Evolutionary conservation across 2,888 invertebrate species (phyloP), one percentile per base, ranked within the genome.

Genomic region (Gymnocheta viridis): DNA sequence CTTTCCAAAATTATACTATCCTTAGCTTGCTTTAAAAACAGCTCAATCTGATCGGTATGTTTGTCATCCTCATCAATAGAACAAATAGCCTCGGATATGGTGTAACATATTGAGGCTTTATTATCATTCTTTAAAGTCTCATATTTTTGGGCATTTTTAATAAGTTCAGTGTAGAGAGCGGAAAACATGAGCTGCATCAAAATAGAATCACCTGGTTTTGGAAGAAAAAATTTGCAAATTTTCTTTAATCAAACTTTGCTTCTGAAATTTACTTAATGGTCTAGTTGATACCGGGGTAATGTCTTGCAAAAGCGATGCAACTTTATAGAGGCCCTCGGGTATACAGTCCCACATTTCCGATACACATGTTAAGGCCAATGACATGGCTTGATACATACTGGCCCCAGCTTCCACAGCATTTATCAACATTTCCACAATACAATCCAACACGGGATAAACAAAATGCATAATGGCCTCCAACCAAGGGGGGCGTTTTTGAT

Each of bases 351-450:
- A 93, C 14, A 95, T 93, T 87, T 96, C 94, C 1, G 94, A 93
- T 83, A 96, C 93, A 88, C 95, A 95, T 0, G 94, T 94, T 24
- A 96, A 91, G 19, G 95, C 94, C 80, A 96, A 92, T 0, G 95
- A 95, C 95, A 96, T 96, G 14, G 96, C 94, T 92, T 96, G 96
- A 90, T 96, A 96, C 94, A 96, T 96, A 85, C 95, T 96, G 19
- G 96, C 96, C 0, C 96, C 96, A 7, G 94, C 94, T 91, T 95
- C 94, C 10, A 95, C 93, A 0, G 96, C 96, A 86, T 94, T 94
- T 4, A 96, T 93, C 9, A 96, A 92, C 85, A 95, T 94, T 5
- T 94, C 93, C 0, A 95, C 94, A 19, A 96, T 93, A 51, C 95
- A 94, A 72, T 93, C 93, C 64, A 96, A 91, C 3, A 94, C 91